Evolutionary conservation across 2,888 invertebrate genomes (phyloP).

Genomic region (Sinotaia quadrata): DNA sequence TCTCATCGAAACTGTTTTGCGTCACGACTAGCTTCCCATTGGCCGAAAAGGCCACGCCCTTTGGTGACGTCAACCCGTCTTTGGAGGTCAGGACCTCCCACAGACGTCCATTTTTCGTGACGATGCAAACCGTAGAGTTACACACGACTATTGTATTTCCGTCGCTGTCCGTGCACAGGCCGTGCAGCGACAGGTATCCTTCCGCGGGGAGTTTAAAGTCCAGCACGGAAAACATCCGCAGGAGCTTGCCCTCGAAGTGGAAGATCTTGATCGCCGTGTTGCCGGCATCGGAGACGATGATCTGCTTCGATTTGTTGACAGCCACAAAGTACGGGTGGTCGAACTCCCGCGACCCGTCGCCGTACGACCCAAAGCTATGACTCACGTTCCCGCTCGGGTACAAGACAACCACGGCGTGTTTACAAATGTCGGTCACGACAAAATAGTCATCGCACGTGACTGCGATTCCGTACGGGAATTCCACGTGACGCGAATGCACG

Average conservation of each 20-base stretch:
- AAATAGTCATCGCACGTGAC: slow-evolving; percentile 55
- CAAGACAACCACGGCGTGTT: slow-evolving; percentile 62
- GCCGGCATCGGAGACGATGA: slow-evolving; percentile 66
- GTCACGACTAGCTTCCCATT: slow-evolving; percentile 58
- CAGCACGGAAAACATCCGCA: slow-evolving; percentile 53
- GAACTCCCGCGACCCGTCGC: slow-evolving; percentile 55
- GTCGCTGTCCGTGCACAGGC: slow-evolving; percentile 61
- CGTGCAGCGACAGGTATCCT: slow-evolving; percentile 60
- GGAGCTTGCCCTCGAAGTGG: slow-evolving; percentile 61
- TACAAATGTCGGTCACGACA: slow-evolving; percentile 64
- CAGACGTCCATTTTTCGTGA: slow-evolving; percentile 65
- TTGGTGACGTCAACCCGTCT: slow-evolving; percentile 63
- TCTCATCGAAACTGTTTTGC: slow-evolving; percentile 55
- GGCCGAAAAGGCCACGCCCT: slow-evolving; percentile 58
- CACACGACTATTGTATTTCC: slow-evolving; percentile 66
- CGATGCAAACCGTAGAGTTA: slow-evolving; percentile 63
- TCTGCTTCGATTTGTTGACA: slow-evolving; percentile 61
- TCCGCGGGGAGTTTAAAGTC: slow-evolving; percentile 61
- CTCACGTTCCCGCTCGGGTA: slow-evolving; percentile 54
- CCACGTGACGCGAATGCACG: slow-evolving; percentile 53
- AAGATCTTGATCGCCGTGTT: slow-evolving; percentile 68
- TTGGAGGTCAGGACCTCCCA: slow-evolving; percentile 65
- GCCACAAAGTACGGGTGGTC: slow-evolving; percentile 68
- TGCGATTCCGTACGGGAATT: slow-evolving; percentile 65
- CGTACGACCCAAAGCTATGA: slow-evolving; percentile 63